Evolutionary conservation across 2,113 vertebrate species (phyloP).

Genomic region (Podiceps cristatus): DNA sequence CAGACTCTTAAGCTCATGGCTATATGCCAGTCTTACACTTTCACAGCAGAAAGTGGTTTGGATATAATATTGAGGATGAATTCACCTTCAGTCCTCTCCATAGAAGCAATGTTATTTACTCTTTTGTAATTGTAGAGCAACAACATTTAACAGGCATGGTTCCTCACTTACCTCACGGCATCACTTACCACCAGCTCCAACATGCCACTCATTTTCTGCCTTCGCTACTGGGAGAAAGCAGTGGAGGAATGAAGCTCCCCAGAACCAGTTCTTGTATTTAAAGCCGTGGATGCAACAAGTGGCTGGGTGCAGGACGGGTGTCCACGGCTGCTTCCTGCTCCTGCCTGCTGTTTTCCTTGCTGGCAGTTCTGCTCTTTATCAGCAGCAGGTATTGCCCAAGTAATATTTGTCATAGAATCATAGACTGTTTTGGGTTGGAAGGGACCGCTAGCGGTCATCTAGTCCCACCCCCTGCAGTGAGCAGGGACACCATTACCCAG

Average conservation of each 20-base stretch:
- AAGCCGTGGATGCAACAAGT: slow-evolving; percentile 5
- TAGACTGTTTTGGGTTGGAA: too few relatives aligned
- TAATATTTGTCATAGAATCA: too few relatives aligned
- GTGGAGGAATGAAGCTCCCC: neutral
- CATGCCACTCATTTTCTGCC: neutral
- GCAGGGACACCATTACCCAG: too few relatives aligned
- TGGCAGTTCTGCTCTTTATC: slow-evolving; percentile 61
- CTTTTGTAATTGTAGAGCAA: neutral
- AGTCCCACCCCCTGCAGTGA: too few relatives aligned
- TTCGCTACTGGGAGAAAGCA: fast-evolving
- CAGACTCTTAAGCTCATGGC: neutral
- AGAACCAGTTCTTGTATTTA: slow-evolving; percentile 19
- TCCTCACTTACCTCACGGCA: neutral
- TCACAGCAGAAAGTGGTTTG: neutral
- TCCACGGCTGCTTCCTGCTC: slow-evolving; percentile 19
- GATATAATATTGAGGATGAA: neutral
- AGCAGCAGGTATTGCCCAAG: slow-evolving; percentile 50
- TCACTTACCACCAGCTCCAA: neutral
- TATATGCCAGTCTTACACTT: neutral
- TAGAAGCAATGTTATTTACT: neutral
- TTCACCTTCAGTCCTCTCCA: neutral
- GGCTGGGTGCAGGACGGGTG: slow-evolving; percentile 25
- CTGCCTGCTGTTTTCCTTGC: neutral
- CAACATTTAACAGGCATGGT: neutral
- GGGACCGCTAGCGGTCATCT: too few relatives aligned